A percentile compares a stretch with the other conserved stretches of the same genome.
These are phyloP conservation scores for Andrena haemorrhoa DNA, from an alignment of 2,888 invertebrate genomes.

Conservation along the genomic window DNA sequence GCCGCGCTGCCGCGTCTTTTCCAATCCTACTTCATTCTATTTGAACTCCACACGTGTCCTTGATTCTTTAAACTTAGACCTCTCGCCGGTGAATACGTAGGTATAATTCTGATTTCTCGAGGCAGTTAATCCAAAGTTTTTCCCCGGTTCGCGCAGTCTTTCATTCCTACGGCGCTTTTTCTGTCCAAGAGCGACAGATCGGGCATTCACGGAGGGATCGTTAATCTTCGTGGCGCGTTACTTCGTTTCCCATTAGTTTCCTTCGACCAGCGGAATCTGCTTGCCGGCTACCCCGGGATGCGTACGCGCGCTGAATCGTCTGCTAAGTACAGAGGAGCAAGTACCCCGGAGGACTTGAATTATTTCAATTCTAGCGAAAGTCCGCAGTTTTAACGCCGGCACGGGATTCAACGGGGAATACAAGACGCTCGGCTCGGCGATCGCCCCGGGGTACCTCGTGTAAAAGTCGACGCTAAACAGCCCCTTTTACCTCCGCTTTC, in stretches of 20 bases:
- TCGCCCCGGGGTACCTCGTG: slow-evolving; percentile 65
- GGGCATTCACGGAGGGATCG: slow-evolving; percentile 45
- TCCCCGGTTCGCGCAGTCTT: slow-evolving; percentile 5
- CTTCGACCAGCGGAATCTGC: slow-evolving; percentile 48
- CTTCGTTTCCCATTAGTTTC: slow-evolving; percentile 50
- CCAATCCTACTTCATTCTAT: not conserved
- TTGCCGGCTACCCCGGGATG: slow-evolving; percentile 7
- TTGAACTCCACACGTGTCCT: not conserved
- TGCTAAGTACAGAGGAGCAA: slow-evolving; percentile 11
- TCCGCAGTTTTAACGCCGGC: slow-evolving; percentile 47
- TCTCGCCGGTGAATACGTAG: not conserved
- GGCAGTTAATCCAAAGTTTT: slow-evolving; percentile 13
- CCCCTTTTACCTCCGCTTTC: slow-evolving; percentile 46
- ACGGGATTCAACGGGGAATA: slow-evolving; percentile 38
- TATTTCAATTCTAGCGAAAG: slow-evolving; percentile 64
- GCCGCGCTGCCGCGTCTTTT: not conserved
- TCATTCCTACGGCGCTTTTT: slow-evolving; percentile 18
- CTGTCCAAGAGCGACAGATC: slow-evolving; percentile 28
- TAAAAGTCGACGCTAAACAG: slow-evolving; percentile 69
- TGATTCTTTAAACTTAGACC: not conserved
- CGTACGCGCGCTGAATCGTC: slow-evolving; percentile 42
- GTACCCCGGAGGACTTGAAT: slow-evolving; percentile 50
- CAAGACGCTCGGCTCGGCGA: slow-evolving; percentile 31
- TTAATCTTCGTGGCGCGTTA: slow-evolving; percentile 53
- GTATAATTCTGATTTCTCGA: slow-evolving; percentile 20